Percentiles rank a stretch among this genome's conserved stretches.
These are phyloP conservation scores for Eulemur rufifrons DNA, from an alignment of 2,113 vertebrate species.

Conservation along the genomic window DNA sequence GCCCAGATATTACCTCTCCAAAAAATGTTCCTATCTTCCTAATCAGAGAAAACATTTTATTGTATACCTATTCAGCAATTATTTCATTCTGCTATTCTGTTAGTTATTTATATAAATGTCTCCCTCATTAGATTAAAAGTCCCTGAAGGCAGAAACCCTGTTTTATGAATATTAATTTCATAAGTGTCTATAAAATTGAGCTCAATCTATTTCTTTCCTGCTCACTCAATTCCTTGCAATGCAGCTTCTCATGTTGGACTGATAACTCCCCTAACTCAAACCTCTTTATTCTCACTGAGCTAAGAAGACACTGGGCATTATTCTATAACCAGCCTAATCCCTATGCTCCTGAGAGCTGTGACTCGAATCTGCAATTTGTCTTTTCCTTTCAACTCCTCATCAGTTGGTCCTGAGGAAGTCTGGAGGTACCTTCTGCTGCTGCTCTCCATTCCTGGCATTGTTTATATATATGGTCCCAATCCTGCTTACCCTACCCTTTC, in stretches of 20 bases:
- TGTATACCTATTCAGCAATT: neutral
- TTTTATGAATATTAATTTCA: neutral
- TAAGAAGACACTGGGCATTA: neutral
- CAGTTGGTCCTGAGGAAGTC: neutral
- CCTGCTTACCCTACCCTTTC: neutral
- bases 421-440: neutral
- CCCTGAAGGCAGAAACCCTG: neutral
- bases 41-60: constrained; percentile 23
- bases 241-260: neutral
- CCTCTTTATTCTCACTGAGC: neutral
- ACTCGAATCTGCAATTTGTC: neutral
- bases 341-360: neutral
- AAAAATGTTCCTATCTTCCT: constrained; percentile 5
- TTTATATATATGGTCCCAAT: neutral
- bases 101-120: neutral
- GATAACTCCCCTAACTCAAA: constrained; percentile 30
- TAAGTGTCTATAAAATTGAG: neutral
- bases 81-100: neutral
- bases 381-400: neutral
- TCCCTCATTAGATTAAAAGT: constrained; percentile 19
- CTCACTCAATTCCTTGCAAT: neutral
- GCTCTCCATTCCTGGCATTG: neutral
- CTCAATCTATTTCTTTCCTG: neutral
- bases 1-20: neutral
- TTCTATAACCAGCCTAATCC: neutral